Conservation (phyloP, 1,140 invertebrate genomes). For the Pseudachorutes palmiensis region DNA sequence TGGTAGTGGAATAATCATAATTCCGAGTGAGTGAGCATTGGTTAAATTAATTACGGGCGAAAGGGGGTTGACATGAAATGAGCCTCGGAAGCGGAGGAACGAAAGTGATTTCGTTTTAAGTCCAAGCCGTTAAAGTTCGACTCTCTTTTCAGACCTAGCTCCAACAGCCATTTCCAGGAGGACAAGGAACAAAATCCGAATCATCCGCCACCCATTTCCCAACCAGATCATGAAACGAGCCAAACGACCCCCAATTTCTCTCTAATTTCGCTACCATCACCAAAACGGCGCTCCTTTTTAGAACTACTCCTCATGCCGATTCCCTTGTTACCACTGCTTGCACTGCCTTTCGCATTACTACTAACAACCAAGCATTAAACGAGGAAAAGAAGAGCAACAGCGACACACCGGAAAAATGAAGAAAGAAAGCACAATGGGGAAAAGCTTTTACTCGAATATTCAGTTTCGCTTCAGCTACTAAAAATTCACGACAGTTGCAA, state of each 20-base stretch:
- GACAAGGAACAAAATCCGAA: background rate
- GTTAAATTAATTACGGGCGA: conserved; percentile 5
- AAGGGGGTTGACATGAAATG: conserved; percentile 5
- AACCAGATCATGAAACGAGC: background rate
- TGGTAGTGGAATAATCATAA: conserved; percentile 14
- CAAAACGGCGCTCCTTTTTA: background rate
- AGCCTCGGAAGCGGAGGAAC: background rate
- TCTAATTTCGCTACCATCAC: background rate
- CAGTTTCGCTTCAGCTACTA: too few species aligned
- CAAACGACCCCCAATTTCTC: background rate
- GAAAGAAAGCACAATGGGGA: background rate
- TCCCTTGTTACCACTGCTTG: background rate
- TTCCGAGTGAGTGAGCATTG: conserved; percentile 13
- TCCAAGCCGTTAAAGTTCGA: background rate
- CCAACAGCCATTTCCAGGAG: background rate
- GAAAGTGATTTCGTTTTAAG: conserved; percentile 13
- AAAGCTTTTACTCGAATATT: too few species aligned
- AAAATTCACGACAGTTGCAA: too few species aligned
- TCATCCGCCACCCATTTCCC: background rate
- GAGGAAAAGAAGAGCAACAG: too few species aligned
- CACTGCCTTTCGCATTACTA: too few species aligned
- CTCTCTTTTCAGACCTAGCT: too few species aligned
- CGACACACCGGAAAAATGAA: background rate
- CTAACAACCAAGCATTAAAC: too few species aligned
- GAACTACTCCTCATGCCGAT: background rate